Conservation (phyloP, 1,140 invertebrate species). For the Drosophila rhopaloa region DNA sequence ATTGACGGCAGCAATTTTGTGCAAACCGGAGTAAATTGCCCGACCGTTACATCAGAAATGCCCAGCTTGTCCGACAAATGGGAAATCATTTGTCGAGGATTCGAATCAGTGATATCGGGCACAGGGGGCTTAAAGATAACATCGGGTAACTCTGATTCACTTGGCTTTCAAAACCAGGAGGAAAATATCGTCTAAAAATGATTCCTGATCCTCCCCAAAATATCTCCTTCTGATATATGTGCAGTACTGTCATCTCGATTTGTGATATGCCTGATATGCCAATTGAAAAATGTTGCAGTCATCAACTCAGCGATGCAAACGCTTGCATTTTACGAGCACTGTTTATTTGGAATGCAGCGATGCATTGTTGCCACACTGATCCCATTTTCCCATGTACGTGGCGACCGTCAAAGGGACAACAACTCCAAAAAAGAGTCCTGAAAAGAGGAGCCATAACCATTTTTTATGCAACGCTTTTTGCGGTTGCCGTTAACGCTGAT, state of each 20-base stretch:
- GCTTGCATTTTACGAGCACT: slow-evolving; percentile 66
- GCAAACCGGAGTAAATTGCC: slow-evolving; percentile 34
- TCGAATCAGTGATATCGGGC: slow-evolving; percentile 34
- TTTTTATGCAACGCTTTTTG: slow-evolving; percentile 78
- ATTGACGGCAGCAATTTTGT: slow-evolving; percentile 64
- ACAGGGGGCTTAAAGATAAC: background rate
- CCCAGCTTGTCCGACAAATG: slow-evolving; percentile 8
- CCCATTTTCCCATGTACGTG: slow-evolving; percentile 22
- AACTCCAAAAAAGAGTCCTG: slow-evolving; percentile 33
- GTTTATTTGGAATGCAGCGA: slow-evolving; percentile 66
- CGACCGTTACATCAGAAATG: slow-evolving; percentile 17
- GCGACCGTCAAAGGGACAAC: slow-evolving; percentile 48
- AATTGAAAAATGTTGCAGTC: slow-evolving; percentile 39
- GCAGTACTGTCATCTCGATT: slow-evolving; percentile 1
- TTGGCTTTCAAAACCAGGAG: background rate
- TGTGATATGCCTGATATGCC: slow-evolving; percentile 27
- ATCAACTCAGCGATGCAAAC: slow-evolving; percentile 73
- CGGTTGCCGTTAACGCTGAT: slow-evolving; percentile 79
- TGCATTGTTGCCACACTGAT: slow-evolving; percentile 45
- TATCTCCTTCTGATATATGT: background rate
- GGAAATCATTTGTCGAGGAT: background rate
- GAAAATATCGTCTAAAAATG: background rate
- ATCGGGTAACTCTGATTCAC: background rate
- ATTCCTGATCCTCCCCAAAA: background rate
- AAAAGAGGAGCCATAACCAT: slow-evolving; percentile 66